Conservation (phyloP, 2,888 invertebrate genomes). For the Phytoseiulus persimilis region DNA sequence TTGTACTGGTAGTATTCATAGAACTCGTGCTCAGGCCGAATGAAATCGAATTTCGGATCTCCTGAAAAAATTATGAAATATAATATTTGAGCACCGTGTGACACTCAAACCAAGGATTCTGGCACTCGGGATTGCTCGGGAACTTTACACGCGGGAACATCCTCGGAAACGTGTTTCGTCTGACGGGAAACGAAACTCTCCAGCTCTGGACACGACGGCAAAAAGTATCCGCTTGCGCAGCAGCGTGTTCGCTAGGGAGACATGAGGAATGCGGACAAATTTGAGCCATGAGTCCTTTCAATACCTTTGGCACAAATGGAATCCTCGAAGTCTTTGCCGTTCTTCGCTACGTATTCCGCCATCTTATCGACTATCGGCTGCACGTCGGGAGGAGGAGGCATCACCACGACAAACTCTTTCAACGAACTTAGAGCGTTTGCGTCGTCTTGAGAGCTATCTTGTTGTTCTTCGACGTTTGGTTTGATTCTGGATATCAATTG, state of each 20-base stretch:
- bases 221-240: too few relatives aligned
- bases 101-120: background rate
- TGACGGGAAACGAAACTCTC: too few relatives aligned
- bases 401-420: constrained; percentile 39
- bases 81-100: background rate
- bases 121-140: too few relatives aligned
- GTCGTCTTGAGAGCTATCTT: constrained; percentile 32
- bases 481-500: constrained; percentile 77
- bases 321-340: constrained; percentile 80
- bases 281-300: background rate
- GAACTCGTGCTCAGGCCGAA: constrained; percentile 66
- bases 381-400: constrained; percentile 67
- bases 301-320: constrained; percentile 54
- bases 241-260: too few relatives aligned
- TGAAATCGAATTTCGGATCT: constrained; percentile 77
- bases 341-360: constrained; percentile 89
- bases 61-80: constrained; percentile 48
- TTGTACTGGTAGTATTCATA: constrained; percentile 72
- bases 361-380: constrained; percentile 87
- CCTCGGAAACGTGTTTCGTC: too few relatives aligned
- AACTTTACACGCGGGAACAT: too few relatives aligned
- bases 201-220: too few relatives aligned
- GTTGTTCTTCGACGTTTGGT: constrained; percentile 54
- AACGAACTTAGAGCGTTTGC: background rate
- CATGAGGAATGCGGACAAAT: too few relatives aligned